Evolutionary conservation across 1,140 invertebrate genomes (phyloP).

Genomic region (Gerris buenoi): DNA sequence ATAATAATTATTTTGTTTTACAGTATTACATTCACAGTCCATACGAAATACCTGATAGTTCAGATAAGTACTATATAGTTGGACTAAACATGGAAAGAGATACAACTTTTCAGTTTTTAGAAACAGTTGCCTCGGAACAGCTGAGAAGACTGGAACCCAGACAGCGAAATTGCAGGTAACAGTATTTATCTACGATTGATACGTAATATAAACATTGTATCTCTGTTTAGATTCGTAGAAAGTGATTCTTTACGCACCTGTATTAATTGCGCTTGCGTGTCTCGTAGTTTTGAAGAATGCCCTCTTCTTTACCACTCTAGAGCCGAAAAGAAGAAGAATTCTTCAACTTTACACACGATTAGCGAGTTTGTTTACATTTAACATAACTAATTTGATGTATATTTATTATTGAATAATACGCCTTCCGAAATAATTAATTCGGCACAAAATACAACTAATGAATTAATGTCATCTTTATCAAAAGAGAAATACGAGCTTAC

Average conservation of each 20-base stretch:
- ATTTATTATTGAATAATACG: no score
- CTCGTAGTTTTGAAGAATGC: not conserved
- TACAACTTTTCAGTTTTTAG: conserved; percentile 34
- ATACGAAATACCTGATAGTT: conserved; percentile 35
- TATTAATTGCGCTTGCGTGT: no score
- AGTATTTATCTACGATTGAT: not conserved
- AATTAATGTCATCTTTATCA: no score
- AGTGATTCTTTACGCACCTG: no score
- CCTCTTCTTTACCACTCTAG: not conserved
- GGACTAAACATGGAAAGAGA: conserved; percentile 30
- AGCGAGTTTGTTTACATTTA: no score
- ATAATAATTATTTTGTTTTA: not conserved
- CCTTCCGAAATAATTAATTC: no score
- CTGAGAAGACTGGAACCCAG: conserved; percentile 28
- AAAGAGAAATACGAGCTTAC: no score
- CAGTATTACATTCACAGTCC: conserved; percentile 41
- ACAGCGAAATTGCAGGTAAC: conserved; percentile 35
- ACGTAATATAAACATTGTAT: not conserved
- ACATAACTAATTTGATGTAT: no score
- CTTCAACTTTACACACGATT: not conserved
- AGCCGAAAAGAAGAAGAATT: not conserved
- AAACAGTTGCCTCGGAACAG: conserved; percentile 32
- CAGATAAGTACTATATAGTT: conserved; percentile 23
- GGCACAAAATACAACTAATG: no score
- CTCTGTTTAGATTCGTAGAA: no score